Conservation (phyloP, 92 coral and sea anemone species). For the Zoanthus solanderi region DNA sequence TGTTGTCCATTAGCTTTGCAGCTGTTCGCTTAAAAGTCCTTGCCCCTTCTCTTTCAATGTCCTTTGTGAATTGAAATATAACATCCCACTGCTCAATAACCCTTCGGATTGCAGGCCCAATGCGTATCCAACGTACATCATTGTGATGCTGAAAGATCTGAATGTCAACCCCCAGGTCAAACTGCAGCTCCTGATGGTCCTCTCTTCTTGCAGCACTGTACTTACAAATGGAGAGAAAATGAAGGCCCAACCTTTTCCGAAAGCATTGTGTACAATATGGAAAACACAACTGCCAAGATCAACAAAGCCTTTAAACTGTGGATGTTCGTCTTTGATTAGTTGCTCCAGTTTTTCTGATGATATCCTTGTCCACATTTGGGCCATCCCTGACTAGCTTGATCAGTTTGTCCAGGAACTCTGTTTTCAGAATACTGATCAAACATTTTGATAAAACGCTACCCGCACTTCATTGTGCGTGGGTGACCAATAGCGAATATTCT, state of each 20-base stretch:
- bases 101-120: conserved; percentile 52
- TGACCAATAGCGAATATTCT: neutral
- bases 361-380: conserved; percentile 65
- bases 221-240: conserved; percentile 58
- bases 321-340: conserved; percentile 51
- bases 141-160: conserved; percentile 54
- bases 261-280: conserved; percentile 63
- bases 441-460: conserved; percentile 5
- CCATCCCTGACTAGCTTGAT: conserved; percentile 49
- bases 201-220: conserved; percentile 59
- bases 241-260: conserved; percentile 42
- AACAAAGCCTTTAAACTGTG: conserved; percentile 63
- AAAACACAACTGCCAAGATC: conserved; percentile 59
- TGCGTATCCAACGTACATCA: conserved; percentile 59
- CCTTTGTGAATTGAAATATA: neutral
- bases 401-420: conserved; percentile 20
- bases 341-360: conserved; percentile 57
- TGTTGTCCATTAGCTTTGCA: neutral
- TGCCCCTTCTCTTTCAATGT: neutral
- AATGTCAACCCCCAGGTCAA: conserved; percentile 36
- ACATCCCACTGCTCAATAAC: conserved; percentile 66
- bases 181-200: conserved; percentile 45
- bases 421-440: neutral
- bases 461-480: neutral
- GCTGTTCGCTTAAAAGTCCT: neutral